Evolutionary conservation across 2,888 invertebrate genomes (phyloP).

Genomic region (Lucinisca nassula): DNA sequence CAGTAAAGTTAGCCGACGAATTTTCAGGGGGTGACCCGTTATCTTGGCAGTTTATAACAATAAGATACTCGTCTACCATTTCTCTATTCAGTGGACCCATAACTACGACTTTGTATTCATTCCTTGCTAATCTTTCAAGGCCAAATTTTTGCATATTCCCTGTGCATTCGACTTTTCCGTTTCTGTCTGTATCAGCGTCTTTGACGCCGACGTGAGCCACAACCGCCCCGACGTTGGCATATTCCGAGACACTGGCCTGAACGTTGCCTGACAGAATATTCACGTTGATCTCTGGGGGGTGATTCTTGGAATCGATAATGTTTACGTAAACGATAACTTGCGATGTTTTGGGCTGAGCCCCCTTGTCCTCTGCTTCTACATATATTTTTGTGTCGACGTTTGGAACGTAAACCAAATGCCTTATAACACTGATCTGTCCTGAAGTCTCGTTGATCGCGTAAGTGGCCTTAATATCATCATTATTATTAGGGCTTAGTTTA

Average conservation of each 20-base stretch:
- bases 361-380: constrained; percentile 81
- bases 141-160: constrained; percentile 76
- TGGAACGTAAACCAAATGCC: constrained; percentile 75
- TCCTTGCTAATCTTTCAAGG: constrained; percentile 75
- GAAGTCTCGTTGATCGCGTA: constrained; percentile 74
- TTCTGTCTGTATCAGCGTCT: constrained; percentile 80
- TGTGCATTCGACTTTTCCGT: constrained; percentile 80
- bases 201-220: constrained; percentile 80
- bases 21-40: constrained; percentile 72
- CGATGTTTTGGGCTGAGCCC: constrained; percentile 75
- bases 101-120: constrained; percentile 80
- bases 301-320: constrained; percentile 96
- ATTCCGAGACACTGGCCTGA: constrained; percentile 77
- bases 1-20: constrained; percentile 68
- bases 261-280: constrained; percentile 76
- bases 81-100: constrained; percentile 69
- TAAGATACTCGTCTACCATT: constrained; percentile 54
- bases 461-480: constrained; percentile 67
- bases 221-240: constrained; percentile 79
- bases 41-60: constrained; percentile 73
- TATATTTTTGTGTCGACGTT: constrained; percentile 69
- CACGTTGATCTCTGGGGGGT: constrained; percentile 92
- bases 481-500: constrained; percentile 81
- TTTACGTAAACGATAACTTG: constrained; percentile 77
- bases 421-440: constrained; percentile 77